Evolutionary conservation across 2,113 vertebrate genomes (phyloP).

Genomic region (Lucifuga dentata): DNA sequence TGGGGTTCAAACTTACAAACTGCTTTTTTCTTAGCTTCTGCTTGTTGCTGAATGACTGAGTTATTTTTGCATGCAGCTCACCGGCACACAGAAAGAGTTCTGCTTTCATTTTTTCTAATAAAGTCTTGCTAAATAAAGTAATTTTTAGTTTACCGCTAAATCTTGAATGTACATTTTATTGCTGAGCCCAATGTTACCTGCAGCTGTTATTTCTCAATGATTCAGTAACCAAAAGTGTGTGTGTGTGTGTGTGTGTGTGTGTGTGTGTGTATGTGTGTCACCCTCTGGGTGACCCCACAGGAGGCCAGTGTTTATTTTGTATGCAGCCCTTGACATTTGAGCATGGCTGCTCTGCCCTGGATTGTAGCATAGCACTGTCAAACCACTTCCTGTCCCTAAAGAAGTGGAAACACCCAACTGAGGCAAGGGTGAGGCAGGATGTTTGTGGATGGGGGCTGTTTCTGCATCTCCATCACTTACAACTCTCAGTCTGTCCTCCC

Average conservation of each 20-base stretch:
- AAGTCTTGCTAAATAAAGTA: neutral
- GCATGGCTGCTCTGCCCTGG: slow-evolving; percentile 56
- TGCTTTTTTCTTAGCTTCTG: slow-evolving; percentile 73
- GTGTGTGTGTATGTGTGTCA: slow-evolving; percentile 21
- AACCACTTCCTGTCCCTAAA: slow-evolving; percentile 68
- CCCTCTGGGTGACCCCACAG: slow-evolving; percentile 59
- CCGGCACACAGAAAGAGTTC: no score
- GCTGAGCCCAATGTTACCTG: neutral
- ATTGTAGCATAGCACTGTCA: slow-evolving; percentile 57
- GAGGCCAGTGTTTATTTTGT: slow-evolving; percentile 76
- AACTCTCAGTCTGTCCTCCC: neutral
- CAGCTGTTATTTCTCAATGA: no score
- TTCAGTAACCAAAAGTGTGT: slow-evolving; percentile 9
- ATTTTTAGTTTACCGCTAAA: slow-evolving; percentile 9
- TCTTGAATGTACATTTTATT: neutral
- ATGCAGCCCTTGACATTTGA: slow-evolving; percentile 77
- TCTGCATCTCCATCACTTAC: slow-evolving; percentile 43
- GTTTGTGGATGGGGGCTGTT: slow-evolving; percentile 47
- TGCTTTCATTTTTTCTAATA: neutral
- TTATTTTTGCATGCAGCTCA: slow-evolving; percentile 68
- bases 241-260: slow-evolving; percentile 8
- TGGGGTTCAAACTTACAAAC: slow-evolving; percentile 53
- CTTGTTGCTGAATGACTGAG: no score
- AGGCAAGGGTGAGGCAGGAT: slow-evolving; percentile 30
- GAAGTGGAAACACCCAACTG: slow-evolving; percentile 47